Evolutionary conservation across 2,888 invertebrate species (phyloP).

Genomic region (Meandrusa payeni): DNA sequence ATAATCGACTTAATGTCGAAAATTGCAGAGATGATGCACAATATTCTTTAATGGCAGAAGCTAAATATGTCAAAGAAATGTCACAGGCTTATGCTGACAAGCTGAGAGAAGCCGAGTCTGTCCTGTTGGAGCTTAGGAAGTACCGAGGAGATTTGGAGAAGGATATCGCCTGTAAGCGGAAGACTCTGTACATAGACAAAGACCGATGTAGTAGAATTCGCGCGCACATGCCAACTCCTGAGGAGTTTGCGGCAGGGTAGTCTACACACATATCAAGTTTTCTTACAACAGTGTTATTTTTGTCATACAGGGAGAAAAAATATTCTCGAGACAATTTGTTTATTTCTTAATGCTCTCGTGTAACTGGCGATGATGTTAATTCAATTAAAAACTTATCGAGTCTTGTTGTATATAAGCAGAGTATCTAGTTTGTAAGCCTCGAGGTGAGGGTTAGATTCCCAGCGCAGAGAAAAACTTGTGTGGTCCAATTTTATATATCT

Average conservation of each 20-base stretch:
- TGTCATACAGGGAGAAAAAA: too few species aligned
- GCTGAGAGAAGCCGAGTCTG: conserved; percentile 82
- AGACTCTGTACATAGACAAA: conserved; percentile 84
- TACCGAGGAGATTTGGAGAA: conserved; percentile 84
- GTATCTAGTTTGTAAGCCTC: too few species aligned
- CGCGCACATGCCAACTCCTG: conserved; percentile 85
- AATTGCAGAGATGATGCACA: conserved; percentile 92
- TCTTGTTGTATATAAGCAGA: too few species aligned
- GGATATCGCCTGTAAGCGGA: conserved; percentile 86
- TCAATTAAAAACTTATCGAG: too few species aligned
- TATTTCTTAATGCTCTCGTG: too few species aligned
- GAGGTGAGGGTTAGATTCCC: too few species aligned
- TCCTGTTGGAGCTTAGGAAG: conserved; percentile 76
- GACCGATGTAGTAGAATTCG: conserved; percentile 82
- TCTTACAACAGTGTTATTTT: too few species aligned
- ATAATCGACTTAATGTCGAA: conserved; percentile 88
- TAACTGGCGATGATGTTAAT: too few species aligned
- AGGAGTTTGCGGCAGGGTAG: conserved; percentile 80
- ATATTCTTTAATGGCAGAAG: conserved; percentile 86
- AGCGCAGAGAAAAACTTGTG: too few species aligned
- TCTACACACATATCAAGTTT: too few species aligned
- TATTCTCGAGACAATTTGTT: too few species aligned
- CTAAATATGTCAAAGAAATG: conserved; percentile 80
- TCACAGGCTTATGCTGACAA: conserved; percentile 77
- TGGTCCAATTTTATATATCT: too few species aligned